phyloP scores from a whole-genome alignment of 2,797 vertebrate species.

The Hybognathus amarus region DNA sequence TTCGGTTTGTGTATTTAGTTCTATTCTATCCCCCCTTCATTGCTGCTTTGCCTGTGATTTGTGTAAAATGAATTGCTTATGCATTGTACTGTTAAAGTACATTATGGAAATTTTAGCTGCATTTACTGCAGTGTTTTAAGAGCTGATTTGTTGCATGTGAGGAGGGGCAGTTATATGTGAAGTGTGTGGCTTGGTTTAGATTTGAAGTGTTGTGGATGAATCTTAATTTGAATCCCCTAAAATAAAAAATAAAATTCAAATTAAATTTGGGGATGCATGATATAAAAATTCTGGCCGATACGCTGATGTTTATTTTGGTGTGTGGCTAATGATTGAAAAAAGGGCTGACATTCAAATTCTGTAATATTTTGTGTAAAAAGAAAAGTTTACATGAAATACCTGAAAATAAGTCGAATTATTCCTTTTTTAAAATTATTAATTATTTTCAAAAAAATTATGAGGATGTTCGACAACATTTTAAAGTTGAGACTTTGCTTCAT shows the following conservation, averaged over 20 bases:
- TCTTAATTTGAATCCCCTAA: neutral
- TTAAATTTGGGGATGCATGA: neutral
- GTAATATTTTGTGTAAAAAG: neutral
- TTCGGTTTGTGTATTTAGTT: neutral
- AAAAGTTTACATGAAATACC: neutral
- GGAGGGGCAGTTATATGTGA: slow-evolving; percentile 22
- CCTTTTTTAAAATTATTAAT: neutral
- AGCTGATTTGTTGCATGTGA: slow-evolving; percentile 48
- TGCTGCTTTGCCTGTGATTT: slow-evolving; percentile 42
- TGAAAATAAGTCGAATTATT: neutral
- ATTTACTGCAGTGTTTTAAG: neutral
- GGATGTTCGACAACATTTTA: neutral
- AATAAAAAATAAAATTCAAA: neutral
- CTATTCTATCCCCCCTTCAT: neutral
- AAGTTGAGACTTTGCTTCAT: too few species aligned
- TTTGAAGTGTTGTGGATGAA: neutral
- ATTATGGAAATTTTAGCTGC: neutral
- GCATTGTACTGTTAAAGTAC: neutral
- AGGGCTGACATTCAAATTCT: neutral
- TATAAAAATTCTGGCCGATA: neutral
- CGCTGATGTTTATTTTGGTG: neutral
- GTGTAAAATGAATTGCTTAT: neutral
- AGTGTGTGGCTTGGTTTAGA: slow-evolving; percentile 33
- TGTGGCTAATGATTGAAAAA: neutral
- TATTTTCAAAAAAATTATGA: too few species aligned